Base-by-base conservation (phyloP, 1,140 invertebrate genomes). In the Notospermus geniculatus region DNA sequence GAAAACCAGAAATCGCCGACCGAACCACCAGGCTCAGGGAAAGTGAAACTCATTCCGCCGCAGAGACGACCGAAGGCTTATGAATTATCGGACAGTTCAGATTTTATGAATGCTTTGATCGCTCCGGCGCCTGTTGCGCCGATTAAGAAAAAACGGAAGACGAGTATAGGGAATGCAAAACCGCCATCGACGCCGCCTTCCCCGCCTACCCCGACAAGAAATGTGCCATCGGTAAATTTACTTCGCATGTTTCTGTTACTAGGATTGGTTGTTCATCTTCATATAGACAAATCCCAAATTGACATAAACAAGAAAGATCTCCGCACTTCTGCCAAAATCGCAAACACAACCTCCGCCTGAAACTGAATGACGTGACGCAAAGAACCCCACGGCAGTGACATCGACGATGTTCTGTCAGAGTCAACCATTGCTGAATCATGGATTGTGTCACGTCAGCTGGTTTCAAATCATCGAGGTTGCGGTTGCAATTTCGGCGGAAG, bases 91-190 rank as follows among this genome's bases (percentile, higher is more conserved):
- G 93, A 96, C 74, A 93, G 91, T 74, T 91, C 90, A 74, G 88
- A 92, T 78, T 95, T 96, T 74, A 94, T 93, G 87, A 91, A 95
- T 81, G 91, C 91, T 1, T 77, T 96, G n/a, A 79, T 71, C n/a
- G 63, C 64, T 28, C 54, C 39, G 13, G 64, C 63, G 22, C 19
- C 28, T 17, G n/a, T 43, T 85, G 86, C 58, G 86, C 86, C 15
- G 86, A 86, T 1, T 86, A 89, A 76, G 88, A 90, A 82, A 87
- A 91, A 83, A 83, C 1, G 87, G 86, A 60, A 57, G 11, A 59
- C 46, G 25, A 60, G 55, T 7, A 59, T 53, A 43, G 50, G 55
- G 29, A 57, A 60, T 83, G 70, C 41, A 72, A 32, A 36, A 36
- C 63, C 50, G 73, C 77, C 62, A 85, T 62, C 58, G 36, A 59